Evolutionary conservation across 2,113 vertebrate species (phyloP).

Genomic region (Asarcornis scutulata): DNA sequence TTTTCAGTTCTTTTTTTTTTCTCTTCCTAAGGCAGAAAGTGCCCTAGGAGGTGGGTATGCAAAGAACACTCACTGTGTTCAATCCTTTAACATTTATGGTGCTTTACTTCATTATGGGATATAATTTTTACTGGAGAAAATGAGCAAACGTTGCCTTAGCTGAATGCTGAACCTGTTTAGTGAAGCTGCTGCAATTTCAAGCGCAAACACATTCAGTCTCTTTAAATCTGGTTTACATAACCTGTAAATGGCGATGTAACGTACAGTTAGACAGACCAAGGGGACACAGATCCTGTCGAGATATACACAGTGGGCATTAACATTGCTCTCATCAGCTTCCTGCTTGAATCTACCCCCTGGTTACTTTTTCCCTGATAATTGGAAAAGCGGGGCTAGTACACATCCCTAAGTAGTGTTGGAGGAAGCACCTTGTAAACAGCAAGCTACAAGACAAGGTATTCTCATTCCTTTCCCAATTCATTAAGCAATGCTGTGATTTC

Average conservation of each 20-base stretch:
- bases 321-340: background rate
- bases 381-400: background rate
- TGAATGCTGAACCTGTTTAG: background rate
- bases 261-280: background rate
- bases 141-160: background rate
- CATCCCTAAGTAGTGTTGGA: background rate
- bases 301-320: background rate
- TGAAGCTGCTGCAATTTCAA: background rate
- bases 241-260: background rate
- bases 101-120: background rate
- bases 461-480: background rate
- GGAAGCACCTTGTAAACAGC: background rate
- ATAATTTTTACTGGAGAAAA: background rate
- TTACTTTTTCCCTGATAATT: background rate
- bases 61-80: background rate
- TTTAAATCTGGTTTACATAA: background rate
- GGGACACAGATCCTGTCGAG: fast-evolving
- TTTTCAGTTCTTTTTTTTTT: constrained; percentile 1
- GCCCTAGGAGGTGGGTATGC: background rate
- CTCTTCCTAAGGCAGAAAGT: background rate
- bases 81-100: background rate
- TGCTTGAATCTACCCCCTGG: background rate
- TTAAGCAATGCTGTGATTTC: constrained; percentile 47
- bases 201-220: background rate
- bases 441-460: background rate